These are phyloP conservation scores for Listrodromus nycthemerus DNA, from an alignment of 2,888 invertebrate species.

Conservation along the genomic window DNA sequence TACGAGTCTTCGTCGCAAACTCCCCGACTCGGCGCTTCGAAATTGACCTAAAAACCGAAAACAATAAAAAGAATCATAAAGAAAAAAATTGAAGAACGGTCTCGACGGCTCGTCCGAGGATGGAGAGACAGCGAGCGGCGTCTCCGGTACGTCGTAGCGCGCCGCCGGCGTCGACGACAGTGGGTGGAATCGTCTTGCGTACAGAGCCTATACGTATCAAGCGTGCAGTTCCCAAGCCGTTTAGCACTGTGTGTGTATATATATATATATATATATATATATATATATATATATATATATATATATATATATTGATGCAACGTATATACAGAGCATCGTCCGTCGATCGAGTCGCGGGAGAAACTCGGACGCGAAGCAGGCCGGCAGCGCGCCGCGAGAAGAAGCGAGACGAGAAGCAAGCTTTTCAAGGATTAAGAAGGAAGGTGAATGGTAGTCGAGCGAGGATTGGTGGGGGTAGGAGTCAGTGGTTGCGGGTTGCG, in stretches of 20 bases:
- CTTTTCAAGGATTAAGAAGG: slow-evolving; percentile 68
- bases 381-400: background rate
- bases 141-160: slow-evolving; percentile 21
- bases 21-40: too few relatives aligned
- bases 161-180: slow-evolving; percentile 37
- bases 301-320: too few relatives aligned
- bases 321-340: background rate
- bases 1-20: too few relatives aligned
- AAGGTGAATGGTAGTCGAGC: slow-evolving; percentile 5
- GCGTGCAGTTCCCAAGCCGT: slow-evolving; percentile 10
- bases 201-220: slow-evolving; percentile 22
- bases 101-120: too few relatives aligned
- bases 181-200: slow-evolving; percentile 34
- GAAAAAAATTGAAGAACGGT: too few relatives aligned
- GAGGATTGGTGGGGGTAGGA: slow-evolving; percentile 23
- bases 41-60: too few relatives aligned
- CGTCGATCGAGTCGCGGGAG: background rate
- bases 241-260: background rate
- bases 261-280: too few relatives aligned
- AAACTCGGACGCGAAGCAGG: background rate
- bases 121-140: background rate
- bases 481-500: slow-evolving; percentile 20
- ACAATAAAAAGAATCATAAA: too few relatives aligned
- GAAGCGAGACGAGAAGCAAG: slow-evolving; percentile 51
- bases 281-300: too few relatives aligned